Conservation (phyloP, 1,140 invertebrate genomes). For the Ladona fulva region DNA sequence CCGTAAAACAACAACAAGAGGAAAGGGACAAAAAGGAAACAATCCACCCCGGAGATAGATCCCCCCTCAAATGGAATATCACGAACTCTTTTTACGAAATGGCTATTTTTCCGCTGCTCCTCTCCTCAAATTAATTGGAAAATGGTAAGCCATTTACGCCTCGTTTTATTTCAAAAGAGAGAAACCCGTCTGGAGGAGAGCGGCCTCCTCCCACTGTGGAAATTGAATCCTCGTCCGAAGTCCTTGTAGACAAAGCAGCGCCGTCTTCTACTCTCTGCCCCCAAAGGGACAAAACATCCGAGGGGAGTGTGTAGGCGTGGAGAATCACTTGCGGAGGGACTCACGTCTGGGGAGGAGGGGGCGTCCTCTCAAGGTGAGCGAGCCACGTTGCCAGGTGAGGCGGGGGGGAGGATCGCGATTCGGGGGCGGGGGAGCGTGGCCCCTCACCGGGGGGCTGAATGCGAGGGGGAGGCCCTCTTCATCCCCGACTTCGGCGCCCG, state of each 20-base stretch:
- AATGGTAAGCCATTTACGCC: neutral
- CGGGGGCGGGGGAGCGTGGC: neutral
- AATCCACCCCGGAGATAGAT: too few relatives aligned
- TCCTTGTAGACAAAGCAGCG: conserved; percentile 2
- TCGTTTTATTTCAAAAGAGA: neutral
- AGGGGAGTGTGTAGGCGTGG: neutral
- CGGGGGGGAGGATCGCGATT: neutral
- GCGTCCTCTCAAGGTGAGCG: neutral
- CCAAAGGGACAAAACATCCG: neutral
- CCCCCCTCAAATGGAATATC: too few relatives aligned
- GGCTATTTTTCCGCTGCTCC: neutral
- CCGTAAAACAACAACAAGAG: too few relatives aligned
- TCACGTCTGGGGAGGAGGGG: neutral
- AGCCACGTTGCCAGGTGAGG: conserved; percentile 5
- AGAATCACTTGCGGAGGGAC: neutral
- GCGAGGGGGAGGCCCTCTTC: too few relatives aligned
- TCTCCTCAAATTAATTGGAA: conserved; percentile 2
- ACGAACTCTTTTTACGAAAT: too few relatives aligned
- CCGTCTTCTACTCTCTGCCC: neutral
- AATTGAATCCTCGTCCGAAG: conserved; percentile 3
- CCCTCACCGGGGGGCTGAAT: too few relatives aligned
- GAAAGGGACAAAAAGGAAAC: too few relatives aligned
- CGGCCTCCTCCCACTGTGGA: neutral
- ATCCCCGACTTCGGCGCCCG: too few relatives aligned
- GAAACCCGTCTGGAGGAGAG: too few relatives aligned